These are phyloP conservation scores for Heloderma charlesbogerti DNA, from an alignment of 2,113 vertebrate species.

Conservation along the genomic window DNA sequence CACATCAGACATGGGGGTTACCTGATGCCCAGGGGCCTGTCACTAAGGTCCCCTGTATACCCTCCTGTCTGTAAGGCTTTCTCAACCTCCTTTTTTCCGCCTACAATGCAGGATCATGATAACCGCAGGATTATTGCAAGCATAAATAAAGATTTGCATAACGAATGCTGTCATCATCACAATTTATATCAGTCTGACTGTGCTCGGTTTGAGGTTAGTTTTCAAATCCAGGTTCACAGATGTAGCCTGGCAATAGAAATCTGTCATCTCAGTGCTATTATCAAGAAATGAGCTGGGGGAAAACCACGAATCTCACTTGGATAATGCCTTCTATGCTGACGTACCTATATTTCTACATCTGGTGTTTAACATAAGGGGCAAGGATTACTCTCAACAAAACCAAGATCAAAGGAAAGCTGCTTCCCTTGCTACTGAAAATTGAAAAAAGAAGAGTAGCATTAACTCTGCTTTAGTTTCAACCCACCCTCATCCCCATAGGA, in stretches of 20 bases:
- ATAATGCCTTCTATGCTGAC: constrained; percentile 55
- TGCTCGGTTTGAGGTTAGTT: neutral
- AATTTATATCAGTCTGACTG: neutral
- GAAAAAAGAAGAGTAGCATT: constrained; percentile 37
- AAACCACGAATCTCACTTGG: constrained; percentile 23
- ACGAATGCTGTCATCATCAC: neutral
- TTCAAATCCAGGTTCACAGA: neutral
- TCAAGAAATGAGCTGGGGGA: neutral
- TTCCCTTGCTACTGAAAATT: constrained; percentile 71
- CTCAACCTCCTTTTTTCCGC: neutral
- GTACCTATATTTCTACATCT: constrained; percentile 8
- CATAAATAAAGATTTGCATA: neutral
- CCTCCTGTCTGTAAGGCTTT: neutral
- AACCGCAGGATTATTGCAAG: neutral
- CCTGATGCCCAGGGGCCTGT: neutral
- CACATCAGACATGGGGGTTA: neutral
- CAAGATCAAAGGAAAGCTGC: constrained; percentile 69
- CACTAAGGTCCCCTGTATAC: neutral
- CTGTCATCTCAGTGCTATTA: constrained; percentile 24
- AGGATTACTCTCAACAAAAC: constrained; percentile 27
- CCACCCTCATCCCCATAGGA: neutral
- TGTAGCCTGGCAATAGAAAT: neutral
- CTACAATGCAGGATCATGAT: neutral
- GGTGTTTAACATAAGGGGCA: neutral
- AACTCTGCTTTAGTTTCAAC: constrained; percentile 24